A percentile compares a stretch with the other conserved stretches of the same genome.
phyloP scores from a whole-genome alignment of 2,113 vertebrate genomes.

The Mionectes macconnelli region DNA sequence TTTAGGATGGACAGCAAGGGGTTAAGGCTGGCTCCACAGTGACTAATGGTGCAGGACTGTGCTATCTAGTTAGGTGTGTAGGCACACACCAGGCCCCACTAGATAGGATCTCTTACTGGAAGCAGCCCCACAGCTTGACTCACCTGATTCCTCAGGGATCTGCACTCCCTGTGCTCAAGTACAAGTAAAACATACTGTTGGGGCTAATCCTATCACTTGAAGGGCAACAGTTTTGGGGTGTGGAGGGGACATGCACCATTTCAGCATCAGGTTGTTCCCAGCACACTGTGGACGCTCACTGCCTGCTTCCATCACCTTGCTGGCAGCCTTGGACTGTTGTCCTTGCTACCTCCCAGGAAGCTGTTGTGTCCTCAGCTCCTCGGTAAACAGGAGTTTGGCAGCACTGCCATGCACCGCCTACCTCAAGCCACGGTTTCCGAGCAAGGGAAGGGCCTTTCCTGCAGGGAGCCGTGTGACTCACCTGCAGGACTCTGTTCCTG shows the following conservation, averaged over 20 bases:
- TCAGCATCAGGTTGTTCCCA: not conserved
- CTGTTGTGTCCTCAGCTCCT: not conserved
- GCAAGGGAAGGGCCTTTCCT: not conserved
- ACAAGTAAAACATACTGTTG: not conserved
- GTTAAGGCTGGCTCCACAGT: not conserved
- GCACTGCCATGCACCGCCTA: not conserved
- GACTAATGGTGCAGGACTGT: constrained; percentile 49
- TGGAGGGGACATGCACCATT: not conserved
- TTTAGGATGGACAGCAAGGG: not conserved
- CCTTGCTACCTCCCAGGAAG: not conserved
- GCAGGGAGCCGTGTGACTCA: not conserved
- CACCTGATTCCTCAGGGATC: not conserved
- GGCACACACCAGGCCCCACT: constrained; percentile 22
- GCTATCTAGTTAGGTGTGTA: constrained; percentile 56
- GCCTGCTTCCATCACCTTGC: not conserved
- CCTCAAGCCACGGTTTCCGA: not conserved
- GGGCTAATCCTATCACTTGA: accelerated
- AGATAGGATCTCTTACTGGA: constrained; percentile 55
- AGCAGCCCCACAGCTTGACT: constrained; percentile 19
- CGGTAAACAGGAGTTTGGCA: not conserved
- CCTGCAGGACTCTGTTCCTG: not conserved
- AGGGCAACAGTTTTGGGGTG: not conserved
- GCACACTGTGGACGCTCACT: not conserved
- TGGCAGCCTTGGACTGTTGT: not conserved
- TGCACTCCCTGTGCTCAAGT: not conserved